Evolutionary conservation across 2,113 vertebrate genomes (phyloP).

Genomic region (Poeciliopsis turrubarensis): DNA sequence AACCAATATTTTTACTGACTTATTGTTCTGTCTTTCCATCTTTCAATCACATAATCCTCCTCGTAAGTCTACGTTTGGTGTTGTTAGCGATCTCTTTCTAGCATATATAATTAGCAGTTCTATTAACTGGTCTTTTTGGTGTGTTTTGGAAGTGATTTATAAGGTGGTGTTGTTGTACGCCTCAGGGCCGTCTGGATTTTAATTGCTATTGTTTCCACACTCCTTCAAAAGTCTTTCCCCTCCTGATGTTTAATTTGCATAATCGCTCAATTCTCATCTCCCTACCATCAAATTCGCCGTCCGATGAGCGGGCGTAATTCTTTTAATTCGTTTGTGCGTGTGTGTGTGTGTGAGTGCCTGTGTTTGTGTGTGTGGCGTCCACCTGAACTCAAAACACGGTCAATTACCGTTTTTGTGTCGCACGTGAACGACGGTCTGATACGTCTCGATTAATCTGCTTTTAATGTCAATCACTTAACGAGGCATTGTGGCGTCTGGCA

Average conservation of each 20-base stretch:
- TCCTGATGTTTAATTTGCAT: background rate
- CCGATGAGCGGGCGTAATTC: background rate
- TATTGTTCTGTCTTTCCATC: too few relatives aligned
- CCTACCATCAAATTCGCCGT: background rate
- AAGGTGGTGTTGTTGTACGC: background rate
- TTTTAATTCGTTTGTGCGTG: background rate
- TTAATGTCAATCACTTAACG: slow-evolving; percentile 35
- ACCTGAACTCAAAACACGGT: background rate
- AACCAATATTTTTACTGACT: too few relatives aligned
- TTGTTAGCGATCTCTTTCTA: background rate
- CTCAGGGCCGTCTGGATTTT: background rate
- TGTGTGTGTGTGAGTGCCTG: too few relatives aligned
- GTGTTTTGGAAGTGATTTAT: background rate
- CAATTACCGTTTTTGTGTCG: background rate
- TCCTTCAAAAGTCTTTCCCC: background rate
- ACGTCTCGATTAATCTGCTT: slow-evolving; percentile 9
- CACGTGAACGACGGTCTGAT: background rate
- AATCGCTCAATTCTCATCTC: background rate
- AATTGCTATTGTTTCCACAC: background rate
- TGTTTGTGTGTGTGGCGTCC: too few relatives aligned
- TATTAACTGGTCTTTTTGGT: background rate
- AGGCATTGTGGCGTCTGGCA: slow-evolving; percentile 26
- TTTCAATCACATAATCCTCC: background rate
- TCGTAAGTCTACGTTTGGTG: background rate
- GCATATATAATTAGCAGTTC: background rate